phyloP scores from a whole-genome alignment of 2,797 vertebrate species.

The Sebastes iracundus region DNA sequence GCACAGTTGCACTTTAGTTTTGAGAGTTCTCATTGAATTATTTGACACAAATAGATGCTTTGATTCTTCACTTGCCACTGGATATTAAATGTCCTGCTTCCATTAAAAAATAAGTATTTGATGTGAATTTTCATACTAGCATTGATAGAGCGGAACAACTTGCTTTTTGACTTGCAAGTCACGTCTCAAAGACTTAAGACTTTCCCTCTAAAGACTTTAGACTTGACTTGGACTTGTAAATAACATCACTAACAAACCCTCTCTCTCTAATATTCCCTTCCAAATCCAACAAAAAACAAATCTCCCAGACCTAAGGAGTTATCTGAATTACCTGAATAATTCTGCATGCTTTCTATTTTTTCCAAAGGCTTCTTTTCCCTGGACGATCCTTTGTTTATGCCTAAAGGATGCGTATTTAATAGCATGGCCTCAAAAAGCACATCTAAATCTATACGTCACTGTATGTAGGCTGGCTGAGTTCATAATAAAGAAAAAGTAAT shows the following conservation, averaged over 20 bases:
- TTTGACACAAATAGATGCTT: neutral
- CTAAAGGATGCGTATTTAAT: conserved; percentile 14
- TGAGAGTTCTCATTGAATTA: neutral
- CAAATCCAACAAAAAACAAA: conserved; percentile 4
- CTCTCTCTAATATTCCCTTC: neutral
- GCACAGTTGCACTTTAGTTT: neutral
- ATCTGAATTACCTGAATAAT: conserved; percentile 20
- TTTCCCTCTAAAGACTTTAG: neutral
- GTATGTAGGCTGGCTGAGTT: neutral
- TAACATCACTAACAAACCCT: neutral
- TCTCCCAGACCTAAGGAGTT: neutral
- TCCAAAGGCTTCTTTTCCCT: neutral
- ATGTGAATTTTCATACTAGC: neutral
- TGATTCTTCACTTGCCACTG: neutral
- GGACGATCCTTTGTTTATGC: conserved; percentile 28
- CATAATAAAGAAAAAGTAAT: neutral
- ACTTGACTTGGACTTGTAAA: neutral
- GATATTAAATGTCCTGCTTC: neutral
- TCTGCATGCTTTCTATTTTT: conserved; percentile 2
- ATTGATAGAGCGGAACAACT: neutral
- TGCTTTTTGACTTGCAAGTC: neutral
- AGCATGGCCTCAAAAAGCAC: neutral
- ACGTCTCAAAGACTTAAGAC: neutral
- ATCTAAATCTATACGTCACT: neutral
- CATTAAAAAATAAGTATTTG: neutral